phyloP scores from a whole-genome alignment of 1,140 invertebrate species.

The Phymorhynchus buccinoides region DNA sequence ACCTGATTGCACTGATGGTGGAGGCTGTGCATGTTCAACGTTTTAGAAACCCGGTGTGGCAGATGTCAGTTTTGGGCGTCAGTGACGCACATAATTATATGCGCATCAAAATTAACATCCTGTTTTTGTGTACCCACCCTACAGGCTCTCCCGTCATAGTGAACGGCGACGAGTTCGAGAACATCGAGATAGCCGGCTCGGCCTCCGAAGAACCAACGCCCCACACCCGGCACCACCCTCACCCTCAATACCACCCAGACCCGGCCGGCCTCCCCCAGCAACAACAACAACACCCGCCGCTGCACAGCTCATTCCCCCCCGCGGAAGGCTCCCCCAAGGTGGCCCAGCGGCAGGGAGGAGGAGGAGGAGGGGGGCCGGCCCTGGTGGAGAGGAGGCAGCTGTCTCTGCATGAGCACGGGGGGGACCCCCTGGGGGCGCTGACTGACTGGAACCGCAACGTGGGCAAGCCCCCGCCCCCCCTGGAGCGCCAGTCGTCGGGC shows the following conservation, averaged over 20 bases:
- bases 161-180: slow-evolving; percentile 73
- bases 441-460: slow-evolving; percentile 56
- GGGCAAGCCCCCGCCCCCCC: slow-evolving; percentile 29
- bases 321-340: neutral
- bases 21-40: no score
- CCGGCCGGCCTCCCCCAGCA: no score
- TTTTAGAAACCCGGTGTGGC: no score
- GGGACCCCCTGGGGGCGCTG: slow-evolving; percentile 27
- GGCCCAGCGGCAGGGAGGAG: neutral
- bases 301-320: no score
- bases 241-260: no score
- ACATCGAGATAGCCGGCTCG: slow-evolving; percentile 65
- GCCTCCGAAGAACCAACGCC: slow-evolving; percentile 46
- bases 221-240: neutral
- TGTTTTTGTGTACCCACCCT: neutral
- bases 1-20: no score
- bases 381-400: neutral
- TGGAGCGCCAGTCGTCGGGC: neutral
- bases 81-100: no score
- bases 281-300: no score
- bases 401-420: slow-evolving; percentile 8
- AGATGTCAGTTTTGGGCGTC: no score
- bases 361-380: neutral
- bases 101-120: no score
- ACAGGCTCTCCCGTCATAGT: slow-evolving; percentile 72